A percentile compares a stretch with the other conserved stretches of the same genome.
Conservation (phyloP, 1,140 invertebrate genomes). For the Nixonia krombeini region DNA sequence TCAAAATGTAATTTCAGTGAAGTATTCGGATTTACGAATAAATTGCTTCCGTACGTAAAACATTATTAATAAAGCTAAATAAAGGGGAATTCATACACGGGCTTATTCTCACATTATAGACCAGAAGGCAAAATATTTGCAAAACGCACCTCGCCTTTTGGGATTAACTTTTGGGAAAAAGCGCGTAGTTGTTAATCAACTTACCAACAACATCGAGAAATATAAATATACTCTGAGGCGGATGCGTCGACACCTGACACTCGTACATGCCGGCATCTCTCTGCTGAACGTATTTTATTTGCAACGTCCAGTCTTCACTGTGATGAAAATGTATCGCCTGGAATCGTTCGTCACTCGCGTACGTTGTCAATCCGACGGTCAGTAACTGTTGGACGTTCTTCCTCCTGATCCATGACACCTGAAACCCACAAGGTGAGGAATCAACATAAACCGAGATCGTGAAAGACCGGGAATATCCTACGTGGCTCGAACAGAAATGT, state of each 20-base stretch:
- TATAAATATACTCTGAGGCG: conserved; percentile 87
- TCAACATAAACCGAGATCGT: conserved; percentile 10
- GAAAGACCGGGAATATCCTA: conserved; percentile 8
- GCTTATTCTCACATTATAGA: too few relatives aligned
- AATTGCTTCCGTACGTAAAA: too few relatives aligned
- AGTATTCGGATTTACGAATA: too few relatives aligned
- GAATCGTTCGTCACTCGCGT: conserved; percentile 89
- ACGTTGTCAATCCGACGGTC: conserved; percentile 86
- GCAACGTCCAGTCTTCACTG: conserved; percentile 90
- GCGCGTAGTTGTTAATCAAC: too few relatives aligned
- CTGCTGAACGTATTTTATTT: conserved; percentile 86
- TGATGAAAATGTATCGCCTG: conserved; percentile 87
- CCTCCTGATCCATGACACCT: conserved; percentile 88
- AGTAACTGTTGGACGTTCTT: conserved; percentile 83
- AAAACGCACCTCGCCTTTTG: too few relatives aligned
- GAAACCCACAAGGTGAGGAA: conserved; percentile 46
- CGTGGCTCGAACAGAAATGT: conserved; percentile 22
- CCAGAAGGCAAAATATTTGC: too few relatives aligned
- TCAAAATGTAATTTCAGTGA: too few relatives aligned
- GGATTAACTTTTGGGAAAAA: too few relatives aligned
- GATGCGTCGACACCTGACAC: conserved; percentile 91
- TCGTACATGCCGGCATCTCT: conserved; percentile 87
- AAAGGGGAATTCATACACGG: too few relatives aligned
- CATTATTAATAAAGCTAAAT: too few relatives aligned
- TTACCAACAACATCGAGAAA: conserved; percentile 87